Base-by-base conservation (phyloP, 2,888 invertebrate species). In the Drosophila aldrichi region DNA sequence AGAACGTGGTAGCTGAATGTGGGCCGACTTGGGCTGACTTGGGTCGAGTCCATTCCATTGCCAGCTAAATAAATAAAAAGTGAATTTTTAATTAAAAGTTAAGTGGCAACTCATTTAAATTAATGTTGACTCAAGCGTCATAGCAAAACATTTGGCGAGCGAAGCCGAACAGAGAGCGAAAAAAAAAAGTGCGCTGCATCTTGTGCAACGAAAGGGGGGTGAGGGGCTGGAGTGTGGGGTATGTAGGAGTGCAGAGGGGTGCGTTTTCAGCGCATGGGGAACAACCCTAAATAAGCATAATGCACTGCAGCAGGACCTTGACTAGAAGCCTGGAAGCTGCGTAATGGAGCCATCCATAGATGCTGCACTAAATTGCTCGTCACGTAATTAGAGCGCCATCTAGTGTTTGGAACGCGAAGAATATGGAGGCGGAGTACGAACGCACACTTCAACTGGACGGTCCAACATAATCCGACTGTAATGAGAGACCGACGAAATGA, bases 71-170 rank as follows among this genome's bases (percentile, higher is more conserved):
- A 88, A 81, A 86, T 87, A 88, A 85, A 90, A 88, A 89, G 87
- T 90, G 88, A 83, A 90, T 89, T 90, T 89, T 90, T 89, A 89
- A 89, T 89, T 90, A 90, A 90, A 89, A 90, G 90, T 90, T 89
- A 89, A 89, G 90, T 90, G 90, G 90, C 90, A 90, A 90, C 90
- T 90, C 89, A 89, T 89, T 89, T 89, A 87, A 89, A 89, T 90
- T 88, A 85, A 89, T 87, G 90, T 90, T 89, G 90, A 89, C 90
- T 89, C 81, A 88, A 89, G 85, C 85, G 85, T 86, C 85, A 89
- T 86, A 80, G 84, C 88, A 86, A 78, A 82, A 85, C 86, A 88
- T 82, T 82, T 79, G 85, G 85, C 71, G 70, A 78, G 70, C 69
- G 70, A 64, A 61, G 71, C 64, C 66, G 62, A 64, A 63, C 56